phyloP scores from a whole-genome alignment of 1,140 invertebrate species.

The Belonocnema kinseyi region DNA sequence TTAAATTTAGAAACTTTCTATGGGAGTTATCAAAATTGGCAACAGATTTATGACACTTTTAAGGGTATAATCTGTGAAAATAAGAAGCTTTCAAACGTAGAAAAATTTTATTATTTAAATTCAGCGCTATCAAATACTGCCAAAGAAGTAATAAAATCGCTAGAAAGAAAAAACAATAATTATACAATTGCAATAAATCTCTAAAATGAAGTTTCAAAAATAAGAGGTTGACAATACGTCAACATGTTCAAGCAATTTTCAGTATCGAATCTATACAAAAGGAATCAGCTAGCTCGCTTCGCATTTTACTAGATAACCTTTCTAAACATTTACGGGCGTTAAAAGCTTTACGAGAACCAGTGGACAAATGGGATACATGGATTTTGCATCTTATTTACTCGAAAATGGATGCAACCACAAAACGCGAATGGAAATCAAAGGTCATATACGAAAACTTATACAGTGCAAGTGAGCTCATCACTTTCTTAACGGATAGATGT shows the following conservation, averaged over 20 bases:
- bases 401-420: background rate
- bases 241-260: conserved; percentile 8
- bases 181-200: background rate
- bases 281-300: too few relatives aligned
- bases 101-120: background rate
- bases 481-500: background rate
- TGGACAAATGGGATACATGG: background rate
- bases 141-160: background rate
- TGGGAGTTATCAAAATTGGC: conserved; percentile 22
- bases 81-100: background rate
- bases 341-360: background rate
- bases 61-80: background rate
- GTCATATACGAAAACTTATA: background rate
- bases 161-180: background rate
- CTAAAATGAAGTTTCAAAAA: background rate
- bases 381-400: background rate
- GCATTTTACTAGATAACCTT: background rate
- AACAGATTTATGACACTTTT: conserved; percentile 27
- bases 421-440: background rate
- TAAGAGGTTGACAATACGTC: background rate
- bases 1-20: background rate
- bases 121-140: background rate
- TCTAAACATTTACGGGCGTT: background rate
- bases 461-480: background rate
- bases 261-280: background rate